Conservation (phyloP, 2,113 vertebrate genomes). For the Apaloderma vittatum region DNA sequence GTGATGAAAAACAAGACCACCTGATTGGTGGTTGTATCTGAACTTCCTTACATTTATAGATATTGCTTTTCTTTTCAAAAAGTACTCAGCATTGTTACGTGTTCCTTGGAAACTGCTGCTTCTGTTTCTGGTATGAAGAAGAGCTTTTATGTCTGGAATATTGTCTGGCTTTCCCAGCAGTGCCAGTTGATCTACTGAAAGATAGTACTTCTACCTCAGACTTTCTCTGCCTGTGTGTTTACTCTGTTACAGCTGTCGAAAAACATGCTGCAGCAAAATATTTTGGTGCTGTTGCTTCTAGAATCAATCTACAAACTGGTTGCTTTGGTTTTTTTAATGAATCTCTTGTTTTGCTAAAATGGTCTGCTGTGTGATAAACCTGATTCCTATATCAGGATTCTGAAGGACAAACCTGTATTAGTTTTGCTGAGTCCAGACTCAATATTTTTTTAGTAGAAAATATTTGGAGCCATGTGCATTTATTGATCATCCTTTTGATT, state of each 20-base stretch:
- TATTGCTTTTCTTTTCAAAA: not conserved
- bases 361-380: not conserved
- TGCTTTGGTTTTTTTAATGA: not conserved
- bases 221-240: not conserved
- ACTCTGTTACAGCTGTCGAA: not conserved
- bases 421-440: not conserved
- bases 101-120: not conserved
- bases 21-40: not conserved
- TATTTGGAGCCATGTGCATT: not conserved
- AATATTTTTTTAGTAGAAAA: not conserved
- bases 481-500: not conserved
- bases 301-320: not conserved
- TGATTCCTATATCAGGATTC: not conserved
- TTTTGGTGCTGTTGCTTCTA: not conserved
- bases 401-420: not conserved
- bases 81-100: not conserved
- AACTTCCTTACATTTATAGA: not conserved
- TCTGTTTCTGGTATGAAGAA: not conserved
- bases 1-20: not conserved
- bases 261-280: not conserved
- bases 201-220: not conserved
- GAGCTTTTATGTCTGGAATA: not conserved
- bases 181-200: not conserved
- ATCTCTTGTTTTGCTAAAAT: not conserved
- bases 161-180: not conserved